These are phyloP conservation scores for Patella vulgata DNA, from an alignment of 1,140 invertebrate species.

Conservation along the genomic window DNA sequence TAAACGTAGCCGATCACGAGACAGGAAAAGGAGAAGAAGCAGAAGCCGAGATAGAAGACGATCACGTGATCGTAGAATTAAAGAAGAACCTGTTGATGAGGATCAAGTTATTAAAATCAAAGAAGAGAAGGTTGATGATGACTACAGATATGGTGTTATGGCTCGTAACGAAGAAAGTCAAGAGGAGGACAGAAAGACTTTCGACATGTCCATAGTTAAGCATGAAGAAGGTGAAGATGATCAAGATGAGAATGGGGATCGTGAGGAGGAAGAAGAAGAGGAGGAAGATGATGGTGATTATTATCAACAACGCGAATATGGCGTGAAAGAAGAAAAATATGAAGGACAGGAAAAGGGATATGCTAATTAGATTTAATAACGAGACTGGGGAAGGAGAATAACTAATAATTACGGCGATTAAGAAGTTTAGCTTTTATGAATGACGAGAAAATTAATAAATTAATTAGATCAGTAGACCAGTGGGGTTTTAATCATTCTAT, in stretches of 20 bases:
- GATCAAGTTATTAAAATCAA: conserved; percentile 7
- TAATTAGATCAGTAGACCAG: too few relatives aligned
- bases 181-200: not conserved
- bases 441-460: too few relatives aligned
- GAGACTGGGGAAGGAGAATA: too few relatives aligned
- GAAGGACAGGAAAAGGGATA: too few relatives aligned
- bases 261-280: conserved; percentile 17
- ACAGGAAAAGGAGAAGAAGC: conserved; percentile 57
- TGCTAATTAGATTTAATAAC: too few relatives aligned
- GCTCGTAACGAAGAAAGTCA: not conserved
- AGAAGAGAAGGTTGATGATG: conserved; percentile 18
- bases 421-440: too few relatives aligned
- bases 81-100: conserved; percentile 25
- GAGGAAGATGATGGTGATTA: conserved; percentile 9
- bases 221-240: not conserved
- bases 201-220: not conserved
- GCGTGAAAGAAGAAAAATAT: too few relatives aligned
- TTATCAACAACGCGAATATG: too few relatives aligned
- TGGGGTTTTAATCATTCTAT: too few relatives aligned
- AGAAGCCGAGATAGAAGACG: conserved; percentile 65
- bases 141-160: conserved; percentile 11
- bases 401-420: too few relatives aligned
- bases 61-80: conserved; percentile 55
- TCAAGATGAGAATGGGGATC: conserved; percentile 6
- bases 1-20: conserved; percentile 69